Percentiles rank a stretch among this genome's conserved stretches.
Conservation (phyloP, 1,140 invertebrate genomes). For the Palaemon carinicauda region DNA sequence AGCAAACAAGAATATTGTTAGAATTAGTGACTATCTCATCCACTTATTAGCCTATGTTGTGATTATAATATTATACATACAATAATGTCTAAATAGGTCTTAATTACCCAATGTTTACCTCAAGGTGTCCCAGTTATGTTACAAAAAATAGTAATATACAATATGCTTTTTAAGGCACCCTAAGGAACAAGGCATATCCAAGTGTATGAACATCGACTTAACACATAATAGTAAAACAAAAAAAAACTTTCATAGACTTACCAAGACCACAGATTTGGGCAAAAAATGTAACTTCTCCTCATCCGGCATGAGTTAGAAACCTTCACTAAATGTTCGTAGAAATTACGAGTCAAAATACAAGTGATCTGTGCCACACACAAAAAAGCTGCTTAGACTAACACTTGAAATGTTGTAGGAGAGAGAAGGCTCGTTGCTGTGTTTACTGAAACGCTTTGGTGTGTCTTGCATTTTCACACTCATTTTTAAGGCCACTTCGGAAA, state of each 20-base stretch:
- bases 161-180: constrained; percentile 54
- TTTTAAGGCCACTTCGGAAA: constrained; percentile 51
- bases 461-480: constrained; percentile 37
- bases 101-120: constrained; percentile 54
- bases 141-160: constrained; percentile 57
- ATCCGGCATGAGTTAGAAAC: neutral
- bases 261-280: constrained; percentile 32
- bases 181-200: constrained; percentile 55
- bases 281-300: constrained; percentile 20
- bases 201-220: constrained; percentile 55
- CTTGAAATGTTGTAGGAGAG: constrained; percentile 40
- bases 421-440: constrained; percentile 56
- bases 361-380: constrained; percentile 33
- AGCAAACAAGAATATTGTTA: constrained; percentile 5
- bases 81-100: constrained; percentile 50
- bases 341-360: neutral
- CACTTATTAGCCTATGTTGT: constrained; percentile 37
- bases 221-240: constrained; percentile 48
- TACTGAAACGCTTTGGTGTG: constrained; percentile 55
- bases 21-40: constrained; percentile 53
- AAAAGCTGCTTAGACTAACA: constrained; percentile 44
- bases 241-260: constrained; percentile 35
- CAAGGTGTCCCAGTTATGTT: constrained; percentile 55
- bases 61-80: constrained; percentile 52
- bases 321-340: neutral